Base-by-base conservation (phyloP, 2,888 invertebrate genomes). In the Sinelater perroti region DNA sequence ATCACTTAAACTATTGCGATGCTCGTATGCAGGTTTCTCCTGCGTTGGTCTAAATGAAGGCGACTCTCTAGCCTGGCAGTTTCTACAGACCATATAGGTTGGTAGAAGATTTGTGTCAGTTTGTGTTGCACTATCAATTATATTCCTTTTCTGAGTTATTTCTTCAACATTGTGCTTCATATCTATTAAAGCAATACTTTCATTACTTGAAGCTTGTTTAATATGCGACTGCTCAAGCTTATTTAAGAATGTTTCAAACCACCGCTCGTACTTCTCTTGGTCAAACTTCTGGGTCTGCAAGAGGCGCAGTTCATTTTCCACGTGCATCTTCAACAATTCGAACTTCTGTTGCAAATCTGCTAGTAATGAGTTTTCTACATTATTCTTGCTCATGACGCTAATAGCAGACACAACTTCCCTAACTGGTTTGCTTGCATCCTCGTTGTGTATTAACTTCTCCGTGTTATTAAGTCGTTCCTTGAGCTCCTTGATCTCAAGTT, bases 401-500 rank as follows among this genome's bases (percentile, higher is more conserved):
- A 58, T 16, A n/a, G n/a, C n/a, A n/a, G n/a, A n/a, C 11, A 40
- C 56, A n/a, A 30, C 18, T 26, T 64, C 61, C 21, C 65, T 64
- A 35, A 62, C 63, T 14, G 63, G 58, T 13, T 60, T 56, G 8
- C 33, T 10, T 16, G 33, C 16, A 11, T 77, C 78, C 30, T 77
- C 79, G 45, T 74, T 45, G 26, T 72, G 73, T 47, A 86, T 81
- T 5, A 82, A 77, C 56, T 80, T 81, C 66, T 87, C 87, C 0
- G 86, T 82, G 35, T 78, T 79, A 70, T 85, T 87, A 1, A 87
- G 70, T 14, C 85, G 78, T 63, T 87, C 85, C 67, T 87, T 87
- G 5, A 87, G 70, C 26, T 83, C 82, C 68, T 87, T 87, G 28
- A 87, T 85, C 72, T 87, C 87, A 35, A 82, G 75, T 51, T 86